Evolutionary conservation across 2,113 vertebrate species (phyloP).

Genomic region (Nematolebias whitei): DNA sequence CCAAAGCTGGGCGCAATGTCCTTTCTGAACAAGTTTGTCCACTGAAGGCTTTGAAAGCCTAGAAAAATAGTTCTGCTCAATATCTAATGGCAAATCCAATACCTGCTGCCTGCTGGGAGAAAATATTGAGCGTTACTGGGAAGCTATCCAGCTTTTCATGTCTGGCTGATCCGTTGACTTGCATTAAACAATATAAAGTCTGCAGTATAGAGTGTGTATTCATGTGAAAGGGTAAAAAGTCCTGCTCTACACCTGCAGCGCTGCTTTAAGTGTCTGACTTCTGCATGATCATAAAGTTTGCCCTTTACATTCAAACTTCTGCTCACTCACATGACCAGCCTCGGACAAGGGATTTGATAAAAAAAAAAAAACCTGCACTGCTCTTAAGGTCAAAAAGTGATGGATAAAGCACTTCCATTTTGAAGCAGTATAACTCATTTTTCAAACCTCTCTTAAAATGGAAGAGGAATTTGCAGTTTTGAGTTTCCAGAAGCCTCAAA

Average conservation of each 20-base stretch:
- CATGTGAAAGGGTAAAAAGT: slow-evolving; percentile 36
- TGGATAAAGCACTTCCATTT: slow-evolving; percentile 1
- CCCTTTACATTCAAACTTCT: neutral
- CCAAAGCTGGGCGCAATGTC: neutral
- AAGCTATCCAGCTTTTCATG: slow-evolving; percentile 18
- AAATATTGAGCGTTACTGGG: slow-evolving; percentile 38
- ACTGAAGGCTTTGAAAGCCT: slow-evolving; percentile 1
- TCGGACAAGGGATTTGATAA: neutral
- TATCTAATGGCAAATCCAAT: slow-evolving; percentile 32
- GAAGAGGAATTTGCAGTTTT: too few relatives aligned
- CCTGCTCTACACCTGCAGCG: slow-evolving; percentile 9
- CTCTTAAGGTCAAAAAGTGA: neutral
- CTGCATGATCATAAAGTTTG: slow-evolving; percentile 1
- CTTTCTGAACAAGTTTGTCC: slow-evolving; percentile 7
- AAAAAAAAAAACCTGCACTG: slow-evolving; percentile 9
- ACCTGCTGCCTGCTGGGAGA: slow-evolving; percentile 24
- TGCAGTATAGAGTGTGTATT: slow-evolving; percentile 4
- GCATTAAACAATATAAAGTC: slow-evolving; percentile 19
- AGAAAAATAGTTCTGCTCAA: slow-evolving; percentile 22
- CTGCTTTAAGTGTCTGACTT: slow-evolving; percentile 22
- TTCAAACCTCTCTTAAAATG: neutral
- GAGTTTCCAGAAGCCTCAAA: too few relatives aligned
- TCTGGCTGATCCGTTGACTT: slow-evolving; percentile 9
- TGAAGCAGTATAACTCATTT: neutral
- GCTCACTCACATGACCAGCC: neutral